A percentile compares a stretch with the other conserved stretches of the same genome.
Conservation (phyloP, 2,797 vertebrate species). For the Poecilia wingei region DNA sequence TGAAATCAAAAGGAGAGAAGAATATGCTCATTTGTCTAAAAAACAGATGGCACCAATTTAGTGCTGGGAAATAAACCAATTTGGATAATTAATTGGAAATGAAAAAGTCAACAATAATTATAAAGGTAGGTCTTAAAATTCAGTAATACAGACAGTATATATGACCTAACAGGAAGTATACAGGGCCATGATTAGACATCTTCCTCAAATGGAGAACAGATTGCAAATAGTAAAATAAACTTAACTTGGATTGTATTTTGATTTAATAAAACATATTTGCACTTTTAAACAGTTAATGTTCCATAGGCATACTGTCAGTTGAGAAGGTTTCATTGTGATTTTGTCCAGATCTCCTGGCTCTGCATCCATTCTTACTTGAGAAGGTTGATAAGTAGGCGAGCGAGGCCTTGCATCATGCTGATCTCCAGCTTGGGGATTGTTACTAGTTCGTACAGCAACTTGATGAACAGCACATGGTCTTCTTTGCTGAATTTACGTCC, state of each 20-base stretch:
- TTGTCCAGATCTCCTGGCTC: background rate
- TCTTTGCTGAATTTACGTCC: slow-evolving; percentile 98
- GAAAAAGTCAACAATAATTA: background rate
- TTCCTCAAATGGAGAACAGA: background rate
- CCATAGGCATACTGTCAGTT: background rate
- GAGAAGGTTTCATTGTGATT: background rate
- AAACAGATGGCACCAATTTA: background rate
- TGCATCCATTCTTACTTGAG: slow-evolving; percentile 87
- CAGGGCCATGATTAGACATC: background rate
- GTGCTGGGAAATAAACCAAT: background rate
- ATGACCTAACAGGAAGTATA: background rate
- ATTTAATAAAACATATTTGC: background rate
- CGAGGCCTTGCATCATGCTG: slow-evolving; percentile 98
- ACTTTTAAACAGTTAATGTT: background rate
- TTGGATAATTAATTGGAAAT: background rate
- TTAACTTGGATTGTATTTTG: background rate
- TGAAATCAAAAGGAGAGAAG: background rate
- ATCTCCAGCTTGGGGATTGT: slow-evolving; percentile 94
- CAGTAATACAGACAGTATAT: background rate
- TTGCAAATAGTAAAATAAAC: background rate
- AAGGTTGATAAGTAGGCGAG: slow-evolving; percentile 93
- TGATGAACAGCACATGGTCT: slow-evolving; percentile 97
- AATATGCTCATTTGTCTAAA: background rate
- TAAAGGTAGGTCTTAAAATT: background rate
- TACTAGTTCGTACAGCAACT: slow-evolving; percentile 94